Conservation (phyloP, 2,113 vertebrate genomes). For the Boleophthalmus pectinirostris region DNA sequence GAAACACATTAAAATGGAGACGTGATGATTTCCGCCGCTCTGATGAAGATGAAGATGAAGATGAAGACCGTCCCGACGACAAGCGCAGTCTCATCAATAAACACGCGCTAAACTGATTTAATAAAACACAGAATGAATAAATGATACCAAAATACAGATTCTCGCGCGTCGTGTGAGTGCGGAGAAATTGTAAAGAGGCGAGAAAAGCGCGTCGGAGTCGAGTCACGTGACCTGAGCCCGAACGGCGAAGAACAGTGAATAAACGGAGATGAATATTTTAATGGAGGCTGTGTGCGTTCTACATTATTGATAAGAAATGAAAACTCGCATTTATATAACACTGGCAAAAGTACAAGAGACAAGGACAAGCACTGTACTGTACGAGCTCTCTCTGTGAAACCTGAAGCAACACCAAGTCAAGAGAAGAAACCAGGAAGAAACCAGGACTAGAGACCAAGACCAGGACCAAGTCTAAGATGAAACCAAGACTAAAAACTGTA, state of each 20-base stretch:
- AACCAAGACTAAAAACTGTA: too few relatives aligned
- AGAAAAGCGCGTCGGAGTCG: background rate
- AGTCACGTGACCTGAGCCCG: background rate
- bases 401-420: too few relatives aligned
- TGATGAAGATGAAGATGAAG: too few relatives aligned
- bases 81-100: background rate
- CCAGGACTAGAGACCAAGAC: too few relatives aligned
- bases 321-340: constrained; percentile 43
- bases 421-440: too few relatives aligned
- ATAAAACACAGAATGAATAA: background rate
- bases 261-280: constrained; percentile 63
- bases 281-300: constrained; percentile 28
- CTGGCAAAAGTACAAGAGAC: background rate
- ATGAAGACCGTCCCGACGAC: too few relatives aligned
- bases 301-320: constrained; percentile 64
- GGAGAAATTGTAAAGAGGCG: background rate
- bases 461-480: too few relatives aligned
- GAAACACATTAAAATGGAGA: too few relatives aligned
- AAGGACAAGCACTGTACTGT: background rate
- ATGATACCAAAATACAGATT: background rate
- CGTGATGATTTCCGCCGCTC: too few relatives aligned
- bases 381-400: background rate
- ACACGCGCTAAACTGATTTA: background rate
- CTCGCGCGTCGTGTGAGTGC: background rate
- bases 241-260: constrained; percentile 3